Evolutionary conservation across 1,140 invertebrate genomes (phyloP).

Genomic region (Leguminivora glycinivorella): DNA sequence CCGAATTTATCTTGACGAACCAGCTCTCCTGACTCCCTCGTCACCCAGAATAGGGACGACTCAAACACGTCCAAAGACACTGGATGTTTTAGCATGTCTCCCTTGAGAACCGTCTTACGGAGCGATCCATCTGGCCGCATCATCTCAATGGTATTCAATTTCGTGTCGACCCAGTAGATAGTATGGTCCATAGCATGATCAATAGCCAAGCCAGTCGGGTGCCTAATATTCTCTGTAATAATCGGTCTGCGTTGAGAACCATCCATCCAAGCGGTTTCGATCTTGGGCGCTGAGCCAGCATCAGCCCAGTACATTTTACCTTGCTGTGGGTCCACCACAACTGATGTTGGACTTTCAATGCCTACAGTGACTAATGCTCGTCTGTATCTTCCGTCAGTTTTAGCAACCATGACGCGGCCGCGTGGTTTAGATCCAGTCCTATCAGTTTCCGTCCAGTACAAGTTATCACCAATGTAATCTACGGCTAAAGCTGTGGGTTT

Average conservation of each 20-base stretch:
- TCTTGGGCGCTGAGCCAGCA: slow-evolving; percentile 89
- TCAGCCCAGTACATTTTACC: slow-evolving; percentile 95
- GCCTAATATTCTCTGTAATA: slow-evolving; percentile 88
- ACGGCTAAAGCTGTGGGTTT: slow-evolving; percentile 92
- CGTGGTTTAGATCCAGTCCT: slow-evolving; percentile 84
- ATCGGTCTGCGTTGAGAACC: slow-evolving; percentile 90
- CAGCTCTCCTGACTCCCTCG: slow-evolving; percentile 90
- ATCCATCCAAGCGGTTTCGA: slow-evolving; percentile 97
- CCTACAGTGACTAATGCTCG: slow-evolving; percentile 85
- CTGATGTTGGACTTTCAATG: slow-evolving; percentile 90
- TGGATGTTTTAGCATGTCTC: slow-evolving; percentile 88
- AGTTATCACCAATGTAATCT: slow-evolving; percentile 95
- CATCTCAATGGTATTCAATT: slow-evolving; percentile 95
- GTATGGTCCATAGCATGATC: slow-evolving; percentile 94
- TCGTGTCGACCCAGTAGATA: slow-evolving; percentile 97
- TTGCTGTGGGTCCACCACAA: slow-evolving; percentile 92
- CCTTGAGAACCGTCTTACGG: slow-evolving; percentile 86
- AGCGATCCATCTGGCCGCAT: slow-evolving; percentile 91
- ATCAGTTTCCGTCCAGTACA: slow-evolving; percentile 96
- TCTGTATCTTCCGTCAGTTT: slow-evolving; percentile 93
- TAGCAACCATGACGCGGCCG: slow-evolving; percentile 91
- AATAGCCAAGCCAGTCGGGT: slow-evolving; percentile 92
- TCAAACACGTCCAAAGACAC: slow-evolving; percentile 96
- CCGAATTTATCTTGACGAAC: slow-evolving; percentile 97
- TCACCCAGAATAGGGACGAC: slow-evolving; percentile 93